Base-by-base conservation (phyloP, 1,140 invertebrate species). In the Teleopsis dalmanni region DNA sequence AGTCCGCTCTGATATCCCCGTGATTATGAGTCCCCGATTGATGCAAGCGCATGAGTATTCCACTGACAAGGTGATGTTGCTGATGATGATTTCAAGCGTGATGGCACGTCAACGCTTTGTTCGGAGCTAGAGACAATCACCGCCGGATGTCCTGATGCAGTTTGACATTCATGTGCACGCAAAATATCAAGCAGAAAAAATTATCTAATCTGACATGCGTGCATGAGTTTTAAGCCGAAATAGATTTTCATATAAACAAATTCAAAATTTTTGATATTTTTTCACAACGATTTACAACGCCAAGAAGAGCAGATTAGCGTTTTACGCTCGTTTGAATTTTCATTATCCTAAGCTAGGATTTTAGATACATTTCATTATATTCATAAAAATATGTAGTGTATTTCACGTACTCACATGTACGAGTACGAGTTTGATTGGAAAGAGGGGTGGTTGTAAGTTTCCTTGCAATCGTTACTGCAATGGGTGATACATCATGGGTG, bases 321-420 rank as follows among this genome's bases (percentile, higher is more conserved):
- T 65, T 65, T 59, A 65, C 62, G 63, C 63, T 65, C 63, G 63
- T 54, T 65, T 65, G 63, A 65, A 63, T 66, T 63, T 66, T 57
- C 53, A 65, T 65, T 65, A 60, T 63, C 53, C 55, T 59, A 60
- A 65, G 60, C 60, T 55, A 45, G 62, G 60, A 65, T 65, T 60
- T 57, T 57, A 60, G 51, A 52, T 35, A 25, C 54, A 61, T 64
- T 64, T 57, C 64, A 45, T 51, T 11, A 31, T 31, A 31, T 31
- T 31, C n/a, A 31, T 31, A n/a, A 31, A 11, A 10, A 31, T 11
- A 11, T 31, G 10, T 31, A 31, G 10, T 11, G n/a, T n/a, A 31
- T n/a, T 31, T 31, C 29, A 11, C 10, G 29, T 31, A 31, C 10
- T 31, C 29, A 31, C n/a, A 31, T 31, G n/a, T n/a, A 31, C 29